Conservation (phyloP, 2,797 vertebrate species). For the Salmo trutta region DNA sequence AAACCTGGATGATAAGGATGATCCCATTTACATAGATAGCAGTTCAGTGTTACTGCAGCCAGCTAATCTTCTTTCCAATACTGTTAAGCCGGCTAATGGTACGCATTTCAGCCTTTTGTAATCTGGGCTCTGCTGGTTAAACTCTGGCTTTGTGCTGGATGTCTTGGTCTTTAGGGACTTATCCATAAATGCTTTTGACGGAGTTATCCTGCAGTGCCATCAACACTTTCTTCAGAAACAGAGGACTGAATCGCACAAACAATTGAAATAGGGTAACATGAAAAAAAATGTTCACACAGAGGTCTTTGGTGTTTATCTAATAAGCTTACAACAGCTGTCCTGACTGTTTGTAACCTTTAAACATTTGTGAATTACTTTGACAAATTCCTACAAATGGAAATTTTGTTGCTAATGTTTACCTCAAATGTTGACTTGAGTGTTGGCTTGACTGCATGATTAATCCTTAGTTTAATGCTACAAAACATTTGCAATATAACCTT, state of each 20-base stretch:
- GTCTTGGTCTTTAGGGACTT: constrained; percentile 23
- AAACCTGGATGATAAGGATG: constrained; percentile 52
- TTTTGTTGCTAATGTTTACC: no score
- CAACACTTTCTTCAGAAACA: neutral
- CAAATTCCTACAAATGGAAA: no score
- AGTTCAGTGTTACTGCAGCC: constrained; percentile 36
- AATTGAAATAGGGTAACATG: neutral
- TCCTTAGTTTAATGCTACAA: no score
- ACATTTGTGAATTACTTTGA: no score
- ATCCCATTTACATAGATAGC: constrained; percentile 51
- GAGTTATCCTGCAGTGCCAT: constrained; percentile 9
- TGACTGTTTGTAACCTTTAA: no score
- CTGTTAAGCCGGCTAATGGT: constrained; percentile 60
- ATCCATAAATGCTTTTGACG: constrained; percentile 16
- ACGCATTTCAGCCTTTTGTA: constrained; percentile 44
- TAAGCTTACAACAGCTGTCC: no score
- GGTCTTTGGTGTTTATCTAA: no score
- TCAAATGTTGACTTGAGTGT: no score
- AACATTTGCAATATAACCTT: no score
- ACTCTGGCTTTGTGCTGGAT: constrained; percentile 49
- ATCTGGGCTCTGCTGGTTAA: constrained; percentile 63
- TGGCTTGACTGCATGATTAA: no score
- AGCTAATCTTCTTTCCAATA: constrained; percentile 61
- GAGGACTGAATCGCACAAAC: neutral
- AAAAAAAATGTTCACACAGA: neutral